phyloP scores from a whole-genome alignment of 2,113 vertebrate species.

The Podarcis muralis region DNA sequence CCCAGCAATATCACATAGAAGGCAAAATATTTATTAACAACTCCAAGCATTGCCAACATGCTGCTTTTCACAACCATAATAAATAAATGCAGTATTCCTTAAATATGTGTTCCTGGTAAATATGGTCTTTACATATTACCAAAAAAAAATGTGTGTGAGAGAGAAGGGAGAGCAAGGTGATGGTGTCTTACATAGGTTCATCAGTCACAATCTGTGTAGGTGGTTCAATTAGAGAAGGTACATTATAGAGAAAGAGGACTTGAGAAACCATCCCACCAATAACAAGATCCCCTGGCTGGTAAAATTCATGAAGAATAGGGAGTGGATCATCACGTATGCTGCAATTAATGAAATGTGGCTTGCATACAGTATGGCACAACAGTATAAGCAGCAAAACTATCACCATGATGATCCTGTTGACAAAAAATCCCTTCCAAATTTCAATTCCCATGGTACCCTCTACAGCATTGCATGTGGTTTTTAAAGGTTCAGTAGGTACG shows the following conservation, averaged over 20 bases:
- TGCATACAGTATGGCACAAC: not conserved
- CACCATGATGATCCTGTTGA: not conserved
- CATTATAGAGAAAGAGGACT: not conserved
- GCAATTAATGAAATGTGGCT: not conserved
- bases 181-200: not conserved
- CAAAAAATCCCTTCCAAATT: not conserved
- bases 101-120: no score
- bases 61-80: no score
- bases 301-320: not conserved
- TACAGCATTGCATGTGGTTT: not conserved
- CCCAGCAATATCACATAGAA: no score
- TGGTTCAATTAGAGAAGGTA: not conserved
- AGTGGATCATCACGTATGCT: not conserved
- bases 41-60: no score
- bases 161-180: no score
- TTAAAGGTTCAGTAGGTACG: no score
- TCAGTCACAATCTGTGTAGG: not conserved
- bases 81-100: no score
- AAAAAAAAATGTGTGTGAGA: no score
- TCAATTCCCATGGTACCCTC: no score
- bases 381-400: not conserved
- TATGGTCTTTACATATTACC: no score
- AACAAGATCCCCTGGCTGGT: not conserved
- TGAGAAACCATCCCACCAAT: not conserved
- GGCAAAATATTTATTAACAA: no score